A percentile compares a stretch with the other conserved stretches of the same genome.
Evolutionary conservation across 2,113 vertebrate species (phyloP).

Genomic region (pig (Sus scrofa)): T2T-Sscrofa CM000814.6:1430501-1431000

Average conservation of each 20-base stretch:
- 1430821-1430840: background rate
- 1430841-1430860: background rate
- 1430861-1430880: background rate
- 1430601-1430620: too few species aligned
- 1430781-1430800: background rate
- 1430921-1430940: accelerated
- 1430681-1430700: accelerated
- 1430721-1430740: background rate
- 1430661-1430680: accelerated
- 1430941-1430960: background rate
- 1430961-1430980: slow-evolving; percentile 7
- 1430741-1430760: accelerated
- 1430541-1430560: background rate
- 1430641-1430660: accelerated
- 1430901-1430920: background rate
- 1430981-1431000: background rate
- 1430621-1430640: accelerated
- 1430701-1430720: accelerated
- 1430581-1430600: background rate
- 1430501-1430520: background rate
- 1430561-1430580: background rate
- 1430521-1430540: background rate
- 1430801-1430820: accelerated
- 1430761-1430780: accelerated
- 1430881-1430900: accelerated